These are phyloP conservation scores for Danionella dracula DNA, from an alignment of 2,797 vertebrate genomes.

Conservation along the genomic window DNA sequence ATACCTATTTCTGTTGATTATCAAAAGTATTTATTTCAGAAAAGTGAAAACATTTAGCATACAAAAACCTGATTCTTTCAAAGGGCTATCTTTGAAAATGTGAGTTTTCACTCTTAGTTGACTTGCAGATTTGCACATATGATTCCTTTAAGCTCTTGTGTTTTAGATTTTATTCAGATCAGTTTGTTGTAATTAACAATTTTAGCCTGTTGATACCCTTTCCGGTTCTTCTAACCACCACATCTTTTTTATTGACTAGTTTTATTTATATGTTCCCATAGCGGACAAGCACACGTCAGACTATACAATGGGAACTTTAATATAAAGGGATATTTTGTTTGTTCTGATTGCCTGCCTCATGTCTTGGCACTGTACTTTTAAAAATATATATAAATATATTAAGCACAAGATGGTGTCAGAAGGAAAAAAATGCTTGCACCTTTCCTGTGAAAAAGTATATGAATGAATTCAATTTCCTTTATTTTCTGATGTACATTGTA, in stretches of 20 bases:
- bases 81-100: slow-evolving; percentile 7
- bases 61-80: not conserved
- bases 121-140: too few species aligned
- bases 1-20: too few species aligned
- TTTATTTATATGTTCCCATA: slow-evolving; percentile 5
- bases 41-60: not conserved
- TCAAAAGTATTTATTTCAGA: not conserved
- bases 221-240: not conserved
- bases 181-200: not conserved
- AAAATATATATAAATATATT: too few species aligned
- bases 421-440: not conserved
- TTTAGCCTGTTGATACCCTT: not conserved
- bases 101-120: not conserved
- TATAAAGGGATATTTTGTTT: not conserved
- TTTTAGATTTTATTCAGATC: not conserved
- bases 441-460: not conserved
- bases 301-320: not conserved
- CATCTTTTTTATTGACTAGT: not conserved
- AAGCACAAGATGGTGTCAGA: slow-evolving; percentile 5
- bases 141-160: not conserved
- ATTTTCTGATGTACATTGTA: not conserved
- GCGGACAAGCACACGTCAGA: not conserved
- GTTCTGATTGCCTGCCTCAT: not conserved
- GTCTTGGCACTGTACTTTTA: slow-evolving; percentile 18
- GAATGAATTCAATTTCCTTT: not conserved